phyloP scores from a whole-genome alignment of 1,140 invertebrate genomes.

The Akabosia matsudoensis region DNA sequence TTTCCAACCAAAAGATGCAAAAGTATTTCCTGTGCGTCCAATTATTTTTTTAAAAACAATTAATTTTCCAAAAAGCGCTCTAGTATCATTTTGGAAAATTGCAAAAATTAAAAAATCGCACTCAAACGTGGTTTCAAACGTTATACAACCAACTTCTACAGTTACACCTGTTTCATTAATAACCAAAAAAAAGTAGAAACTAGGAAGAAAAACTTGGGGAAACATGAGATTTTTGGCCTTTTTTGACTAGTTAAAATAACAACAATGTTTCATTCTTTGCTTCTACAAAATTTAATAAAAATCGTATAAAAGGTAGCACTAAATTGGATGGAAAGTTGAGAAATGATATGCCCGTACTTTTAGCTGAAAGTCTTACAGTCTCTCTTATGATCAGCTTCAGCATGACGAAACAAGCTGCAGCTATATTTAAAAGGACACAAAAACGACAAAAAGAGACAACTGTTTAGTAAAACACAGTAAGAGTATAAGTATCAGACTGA shows the following conservation, averaged over 20 bases:
- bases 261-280: neutral
- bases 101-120: neutral
- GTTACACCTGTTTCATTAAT: too few relatives aligned
- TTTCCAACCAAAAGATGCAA: neutral
- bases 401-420: conserved; percentile 23
- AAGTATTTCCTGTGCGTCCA: too few relatives aligned
- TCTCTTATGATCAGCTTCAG: conserved; percentile 20
- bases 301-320: neutral
- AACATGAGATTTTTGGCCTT: neutral
- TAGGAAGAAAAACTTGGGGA: neutral
- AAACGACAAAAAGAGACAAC: conserved; percentile 5
- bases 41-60: neutral
- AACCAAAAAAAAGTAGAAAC: too few relatives aligned
- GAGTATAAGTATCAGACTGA: neutral
- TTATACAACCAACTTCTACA: too few relatives aligned
- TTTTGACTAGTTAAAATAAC: neutral
- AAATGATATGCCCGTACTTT: conserved; percentile 13
- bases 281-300: too few relatives aligned
- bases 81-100: neutral
- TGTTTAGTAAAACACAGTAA: conserved; percentile 14
- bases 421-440: conserved; percentile 13
- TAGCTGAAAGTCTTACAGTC: conserved; percentile 24
- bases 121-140: too few relatives aligned
- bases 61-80: neutral
- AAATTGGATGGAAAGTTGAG: neutral